phyloP scores from a whole-genome alignment of 2,113 vertebrate species.

The Rhea pennata region DNA sequence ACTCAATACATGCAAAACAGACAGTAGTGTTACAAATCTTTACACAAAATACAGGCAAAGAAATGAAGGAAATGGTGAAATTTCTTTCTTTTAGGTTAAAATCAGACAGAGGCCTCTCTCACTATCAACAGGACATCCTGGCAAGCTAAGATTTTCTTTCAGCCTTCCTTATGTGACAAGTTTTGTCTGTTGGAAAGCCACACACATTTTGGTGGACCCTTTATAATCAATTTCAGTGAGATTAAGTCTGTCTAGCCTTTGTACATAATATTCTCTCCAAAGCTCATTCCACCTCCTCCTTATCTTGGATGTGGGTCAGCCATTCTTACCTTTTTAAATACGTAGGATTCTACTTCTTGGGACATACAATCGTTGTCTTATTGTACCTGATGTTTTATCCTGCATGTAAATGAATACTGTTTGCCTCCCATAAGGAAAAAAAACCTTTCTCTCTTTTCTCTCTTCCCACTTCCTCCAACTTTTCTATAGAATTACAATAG shows the following conservation, averaged over 20 bases:
- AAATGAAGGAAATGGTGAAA: neutral
- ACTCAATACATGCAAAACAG: neutral
- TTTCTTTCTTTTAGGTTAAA: neutral
- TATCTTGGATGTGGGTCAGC: neutral
- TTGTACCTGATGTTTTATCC: neutral
- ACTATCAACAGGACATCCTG: neutral
- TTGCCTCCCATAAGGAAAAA: neutral
- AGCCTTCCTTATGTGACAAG: neutral
- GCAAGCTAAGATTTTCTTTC: neutral
- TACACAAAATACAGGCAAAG: neutral
- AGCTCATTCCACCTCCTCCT: neutral
- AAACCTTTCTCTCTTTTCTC: neutral
- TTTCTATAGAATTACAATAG: neutral
- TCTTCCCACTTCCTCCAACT: neutral
- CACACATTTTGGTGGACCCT: neutral
- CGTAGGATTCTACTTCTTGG: neutral
- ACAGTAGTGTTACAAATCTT: neutral
- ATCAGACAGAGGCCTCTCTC: neutral
- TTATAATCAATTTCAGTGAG: neutral
- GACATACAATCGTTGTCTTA: neutral
- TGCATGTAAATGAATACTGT: neutral
- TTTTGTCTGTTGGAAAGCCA: neutral
- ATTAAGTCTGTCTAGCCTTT: neutral
- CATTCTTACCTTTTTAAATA: neutral
- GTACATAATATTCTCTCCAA: neutral